phyloP scores from a whole-genome alignment of 53 echinoderm and acorn worm genomes.

The Henricia sp. region DNA sequence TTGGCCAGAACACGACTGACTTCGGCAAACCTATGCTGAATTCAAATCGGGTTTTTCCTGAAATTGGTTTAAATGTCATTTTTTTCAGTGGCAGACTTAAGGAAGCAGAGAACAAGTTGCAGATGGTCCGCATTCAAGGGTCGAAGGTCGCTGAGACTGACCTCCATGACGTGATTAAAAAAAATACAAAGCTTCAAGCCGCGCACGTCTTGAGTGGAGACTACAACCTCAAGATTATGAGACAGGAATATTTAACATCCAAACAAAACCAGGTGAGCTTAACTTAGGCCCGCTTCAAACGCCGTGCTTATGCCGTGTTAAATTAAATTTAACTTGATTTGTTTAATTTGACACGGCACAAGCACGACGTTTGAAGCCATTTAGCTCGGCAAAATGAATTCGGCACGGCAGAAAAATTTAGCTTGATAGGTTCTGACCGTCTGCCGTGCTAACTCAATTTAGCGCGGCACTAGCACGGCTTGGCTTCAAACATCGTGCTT shows the following conservation, averaged over 20 bases:
- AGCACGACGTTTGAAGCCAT: too few relatives aligned
- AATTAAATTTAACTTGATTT: too few relatives aligned
- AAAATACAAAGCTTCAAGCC: constrained; percentile 81
- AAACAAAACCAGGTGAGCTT: constrained; percentile 86
- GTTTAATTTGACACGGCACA: too few relatives aligned
- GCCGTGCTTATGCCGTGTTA: too few relatives aligned
- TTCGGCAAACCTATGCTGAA: too few relatives aligned
- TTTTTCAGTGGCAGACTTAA: constrained; percentile 61
- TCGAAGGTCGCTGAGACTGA: constrained; percentile 52
- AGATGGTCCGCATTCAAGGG: constrained; percentile 41
- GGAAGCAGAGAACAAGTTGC: constrained; percentile 61
- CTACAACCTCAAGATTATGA: constrained; percentile 91
- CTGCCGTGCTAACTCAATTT: too few relatives aligned
- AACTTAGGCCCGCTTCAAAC: not conserved
- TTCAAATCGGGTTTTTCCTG: not conserved
- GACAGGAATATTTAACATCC: constrained; percentile 96
- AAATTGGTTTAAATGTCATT: not conserved
- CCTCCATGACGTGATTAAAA: constrained; percentile 72
- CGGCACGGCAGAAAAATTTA: too few relatives aligned
- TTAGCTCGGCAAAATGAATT: too few relatives aligned
- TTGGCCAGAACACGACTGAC: too few relatives aligned
- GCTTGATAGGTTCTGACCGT: too few relatives aligned
- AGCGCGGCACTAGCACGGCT: too few relatives aligned
- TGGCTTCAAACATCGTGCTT: too few relatives aligned
- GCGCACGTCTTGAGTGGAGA: constrained; percentile 89